Conservation (phyloP, 2,113 vertebrate species). For the Morone chrysops region DNA sequence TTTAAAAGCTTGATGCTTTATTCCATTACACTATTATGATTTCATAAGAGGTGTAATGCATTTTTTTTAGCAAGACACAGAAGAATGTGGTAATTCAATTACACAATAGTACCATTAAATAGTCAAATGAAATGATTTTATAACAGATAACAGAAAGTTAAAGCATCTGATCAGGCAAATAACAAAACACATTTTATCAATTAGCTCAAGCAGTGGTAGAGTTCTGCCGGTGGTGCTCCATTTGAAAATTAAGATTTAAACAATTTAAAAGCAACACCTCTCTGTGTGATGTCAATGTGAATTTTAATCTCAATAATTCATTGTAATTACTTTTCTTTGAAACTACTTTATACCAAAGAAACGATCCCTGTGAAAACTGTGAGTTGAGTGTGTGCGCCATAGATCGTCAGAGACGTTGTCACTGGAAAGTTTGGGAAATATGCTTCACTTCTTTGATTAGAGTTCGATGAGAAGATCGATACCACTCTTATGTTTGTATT, state of each 20-base stretch:
- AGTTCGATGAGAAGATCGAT: background rate
- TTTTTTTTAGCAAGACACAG: background rate
- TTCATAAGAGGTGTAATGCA: background rate
- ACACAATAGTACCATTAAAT: background rate
- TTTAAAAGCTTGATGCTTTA: background rate
- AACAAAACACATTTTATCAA: background rate
- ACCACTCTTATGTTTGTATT: background rate
- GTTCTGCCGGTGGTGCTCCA: too few species aligned
- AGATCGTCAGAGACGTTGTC: background rate
- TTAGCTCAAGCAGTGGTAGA: background rate
- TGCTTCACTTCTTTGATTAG: background rate
- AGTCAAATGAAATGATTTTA: background rate
- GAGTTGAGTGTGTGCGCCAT: too few species aligned
- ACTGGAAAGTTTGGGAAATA: background rate
- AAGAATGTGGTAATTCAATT: slow-evolving; percentile 3
- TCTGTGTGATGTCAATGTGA: background rate
- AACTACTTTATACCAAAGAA: background rate
- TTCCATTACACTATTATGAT: slow-evolving; percentile 1
- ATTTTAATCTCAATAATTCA: background rate
- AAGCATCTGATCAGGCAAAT: background rate
- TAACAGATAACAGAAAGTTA: background rate
- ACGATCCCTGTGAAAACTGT: background rate
- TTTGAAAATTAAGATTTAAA: background rate
- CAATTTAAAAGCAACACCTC: too few species aligned
- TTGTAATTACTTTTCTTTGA: background rate